These are phyloP conservation scores for Holothuria glaberrima DNA, from an alignment of 35 echinoderm and acorn worm species.

Conservation along the genomic window DNA sequence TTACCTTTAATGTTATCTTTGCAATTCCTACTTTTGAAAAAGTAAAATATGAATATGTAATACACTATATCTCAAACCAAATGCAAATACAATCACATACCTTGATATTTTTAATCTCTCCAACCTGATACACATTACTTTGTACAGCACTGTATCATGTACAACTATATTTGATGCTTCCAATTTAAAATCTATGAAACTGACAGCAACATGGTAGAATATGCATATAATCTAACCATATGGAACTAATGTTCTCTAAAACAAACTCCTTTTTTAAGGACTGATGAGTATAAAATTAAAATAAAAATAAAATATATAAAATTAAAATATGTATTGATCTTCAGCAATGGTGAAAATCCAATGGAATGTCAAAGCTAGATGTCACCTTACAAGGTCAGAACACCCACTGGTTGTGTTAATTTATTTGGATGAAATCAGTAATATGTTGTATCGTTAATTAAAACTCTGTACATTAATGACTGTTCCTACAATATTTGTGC, in stretches of 20 bases:
- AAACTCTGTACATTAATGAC: not conserved
- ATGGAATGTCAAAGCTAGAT: not conserved
- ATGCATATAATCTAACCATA: not conserved
- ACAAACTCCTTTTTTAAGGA: not conserved
- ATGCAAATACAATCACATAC: no score
- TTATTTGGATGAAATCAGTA: not conserved
- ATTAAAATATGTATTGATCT: no score
- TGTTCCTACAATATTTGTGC: not conserved
- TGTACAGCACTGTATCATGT: conserved; percentile 1
- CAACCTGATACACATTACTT: not conserved
- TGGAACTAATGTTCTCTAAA: not conserved
- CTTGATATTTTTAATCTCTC: no score
- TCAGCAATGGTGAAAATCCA: not conserved
- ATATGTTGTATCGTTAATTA: not conserved
- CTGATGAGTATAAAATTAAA: not conserved
- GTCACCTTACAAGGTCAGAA: conserved; percentile 4
- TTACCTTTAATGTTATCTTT: not conserved
- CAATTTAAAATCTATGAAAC: not conserved
- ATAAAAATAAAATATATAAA: no score
- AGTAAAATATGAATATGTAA: no score
- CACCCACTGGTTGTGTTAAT: not conserved
- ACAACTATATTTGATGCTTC: not conserved
- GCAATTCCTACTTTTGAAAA: conserved; percentile 3
- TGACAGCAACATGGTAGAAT: not conserved
- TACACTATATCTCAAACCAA: no score